Evolutionary conservation across 1,140 invertebrate species (phyloP), one percentile per base, ranked within the genome.

Genomic region (Drosophila oshimai): DNA sequence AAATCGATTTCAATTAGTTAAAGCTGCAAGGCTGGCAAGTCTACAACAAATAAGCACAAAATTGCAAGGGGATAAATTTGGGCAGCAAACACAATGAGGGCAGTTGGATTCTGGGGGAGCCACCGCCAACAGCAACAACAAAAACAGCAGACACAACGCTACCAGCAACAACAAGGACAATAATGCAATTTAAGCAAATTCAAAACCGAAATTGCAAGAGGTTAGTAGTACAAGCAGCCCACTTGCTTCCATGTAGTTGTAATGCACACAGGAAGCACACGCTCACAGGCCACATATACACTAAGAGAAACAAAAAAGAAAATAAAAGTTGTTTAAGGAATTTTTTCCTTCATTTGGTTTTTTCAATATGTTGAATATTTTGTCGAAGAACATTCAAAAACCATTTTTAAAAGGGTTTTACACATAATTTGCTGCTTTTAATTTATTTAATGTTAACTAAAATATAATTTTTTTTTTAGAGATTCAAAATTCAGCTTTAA

Each of bases 1-100:
- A 81, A 81, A 81, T 81, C 78, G 70, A 81, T 81, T 81, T 81
- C 78, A 81, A 81, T 81, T 81, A 81, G 78, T 76, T 81, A 81
- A 76, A 72, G 73, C 72, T 80, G 57, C 65, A 50, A 50, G 70
- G 49, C 64, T 31, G 64, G 74, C 62, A 58, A 54, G 74, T 53
- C 47, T 73, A 55, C 75, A 65, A 78, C 76, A 80, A 79, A 79
- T 79, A 80, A 74, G 47, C 75, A 78, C 54, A 50, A 55, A 79
- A 78, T 78, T 67, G 69, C 61, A 60, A 44, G 28, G 69, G 70
- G 57, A 74, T 70, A 79, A 60, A 31, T 46, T 64, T 74, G 58
- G 46, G 26, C 67, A 31, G 37, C 67, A 72, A 42, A 72, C 54
- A 72, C 68, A 72, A 72, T 72, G 68, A 44, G 45, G 68, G 68